Percentiles rank a stretch among this genome's conserved stretches.
These are phyloP conservation scores for Phymatocera aterrima DNA, from an alignment of 2,888 invertebrate species.

Conservation along the genomic window DNA sequence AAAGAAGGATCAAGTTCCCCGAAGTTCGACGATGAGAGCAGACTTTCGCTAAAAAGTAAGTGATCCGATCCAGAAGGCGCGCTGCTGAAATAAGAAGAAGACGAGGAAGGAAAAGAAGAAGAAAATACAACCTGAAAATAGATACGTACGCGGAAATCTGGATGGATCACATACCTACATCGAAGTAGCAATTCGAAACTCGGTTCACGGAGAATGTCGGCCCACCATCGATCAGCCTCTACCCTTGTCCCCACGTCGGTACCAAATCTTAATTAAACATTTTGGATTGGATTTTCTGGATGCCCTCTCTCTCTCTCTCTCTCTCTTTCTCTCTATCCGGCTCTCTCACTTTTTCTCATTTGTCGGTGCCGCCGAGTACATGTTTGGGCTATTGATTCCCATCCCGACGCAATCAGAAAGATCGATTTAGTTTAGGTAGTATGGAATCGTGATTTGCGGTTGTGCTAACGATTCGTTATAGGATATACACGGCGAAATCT, in stretches of 20 bases:
- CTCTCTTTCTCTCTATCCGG: no score
- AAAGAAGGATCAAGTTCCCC: neutral
- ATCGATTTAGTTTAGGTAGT: slow-evolving; percentile 6
- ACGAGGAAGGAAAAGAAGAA: neutral
- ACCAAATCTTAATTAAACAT: slow-evolving; percentile 40
- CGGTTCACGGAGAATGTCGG: slow-evolving; percentile 36
- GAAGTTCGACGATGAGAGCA: neutral
- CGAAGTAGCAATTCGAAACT: slow-evolving; percentile 33
- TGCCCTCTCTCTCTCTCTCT: no score
- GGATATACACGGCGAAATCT: neutral
- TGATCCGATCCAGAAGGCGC: neutral
- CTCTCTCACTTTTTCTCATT: no score
- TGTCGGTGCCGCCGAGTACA: slow-evolving; percentile 18
- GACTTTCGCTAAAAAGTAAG: slow-evolving; percentile 4
- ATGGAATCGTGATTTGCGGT: slow-evolving; percentile 24
- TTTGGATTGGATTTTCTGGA: slow-evolving; percentile 34
- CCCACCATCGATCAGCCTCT: slow-evolving; percentile 20
- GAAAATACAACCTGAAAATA: slow-evolving; percentile 9
- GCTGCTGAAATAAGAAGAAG: neutral
- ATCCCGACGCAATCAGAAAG: slow-evolving; percentile 12
- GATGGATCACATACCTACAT: slow-evolving; percentile 15
- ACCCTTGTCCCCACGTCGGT: slow-evolving; percentile 28
- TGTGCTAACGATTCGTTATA: neutral
- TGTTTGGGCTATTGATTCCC: slow-evolving; percentile 37
- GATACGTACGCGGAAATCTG: slow-evolving; percentile 20